Base-by-base conservation (phyloP, 2,797 vertebrate species). In the Lutjanus argentimaculatus region DNA sequence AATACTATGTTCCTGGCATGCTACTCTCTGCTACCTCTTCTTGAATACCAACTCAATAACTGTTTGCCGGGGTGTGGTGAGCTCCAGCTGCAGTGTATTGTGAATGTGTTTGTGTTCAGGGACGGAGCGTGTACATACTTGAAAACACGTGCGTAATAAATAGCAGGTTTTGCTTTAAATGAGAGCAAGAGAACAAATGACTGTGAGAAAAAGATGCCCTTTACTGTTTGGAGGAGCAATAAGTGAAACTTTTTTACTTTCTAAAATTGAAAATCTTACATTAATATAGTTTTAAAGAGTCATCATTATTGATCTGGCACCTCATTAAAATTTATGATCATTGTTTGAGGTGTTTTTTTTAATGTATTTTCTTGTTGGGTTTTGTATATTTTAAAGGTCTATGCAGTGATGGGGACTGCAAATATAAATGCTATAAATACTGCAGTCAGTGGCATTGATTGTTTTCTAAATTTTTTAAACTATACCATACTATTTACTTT, bases 51-150 rank as follows among this genome's bases (percentile, higher is more conserved):
- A 17, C 59, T 85, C 55, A 22, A 6, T 67, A 81, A 72, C 30
- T 79, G 66, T 79, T 85, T 82, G 69, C 69, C 52, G 13, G 79
- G 88, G 83, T 82, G 91, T 85, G 89, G 85, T 72, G 75, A 75
- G 67, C 72, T 83, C 52, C 83, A 72, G 64, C 86, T 85, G 85
- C 57, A 16, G 57, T 36, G 55, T 71, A 56, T 87, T 84, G 66
- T 73, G 68, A 73, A 67, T 68, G 25, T 8, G 49, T 75, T 63
- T 89, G 62, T 84, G 46, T 40, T 81, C 22, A 19, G 59, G 79
- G 21, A 56, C 17, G 59, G 61, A 67, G 48, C 82, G 53, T 81
- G 88, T 73, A 72, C 46, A 66, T 73, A 87, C 90, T 85, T 63
- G 89, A 57, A 78, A 71, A 65, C 17, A 57, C 22, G 64, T 42